Base-by-base conservation (phyloP, 2,888 invertebrate genomes). In the Callimorpha dominula region DNA sequence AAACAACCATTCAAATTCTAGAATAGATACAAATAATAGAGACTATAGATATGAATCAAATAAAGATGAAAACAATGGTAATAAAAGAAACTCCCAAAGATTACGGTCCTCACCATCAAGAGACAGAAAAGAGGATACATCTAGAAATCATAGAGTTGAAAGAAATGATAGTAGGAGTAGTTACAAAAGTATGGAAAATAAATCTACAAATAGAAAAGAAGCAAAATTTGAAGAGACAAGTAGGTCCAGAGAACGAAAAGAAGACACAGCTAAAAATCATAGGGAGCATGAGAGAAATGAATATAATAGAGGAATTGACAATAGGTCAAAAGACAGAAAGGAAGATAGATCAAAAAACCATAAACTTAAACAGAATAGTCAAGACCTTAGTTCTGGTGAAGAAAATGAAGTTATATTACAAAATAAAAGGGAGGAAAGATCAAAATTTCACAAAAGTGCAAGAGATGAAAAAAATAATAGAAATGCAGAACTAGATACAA, bases 51-150 rank as follows among this genome's bases (percentile, higher is more conserved):
- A 60, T 42, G 40, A 17, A n/a, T 52, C 52, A n/a, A 54, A 42
- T 11, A 52, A 54, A 67, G 42, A 76, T 66, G 76, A 69, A 70
- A 73, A 43, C 57, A 70, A 83, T 8, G 70, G 66, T 31, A 76
- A 75, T 72, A 80, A 49, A 46, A 62, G 71, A 65, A 68, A 68
- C 60, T 17, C 57, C 68, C 68, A 79, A 43, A 72, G 74, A 60
- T 72, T 74, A 57, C 83, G 72, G 17, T 50, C 49, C 54, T 79
- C 86, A 50, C 78, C 72, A 65, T 71, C 71, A 68, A 77, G 72
- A 7, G 74, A 73, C 62, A 72, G 64, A 74, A 75, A 72, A 73
- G 62, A 52, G 60, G 75, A 78, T 31, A 67, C 52, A 31, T 52
- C 70, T 65, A 73, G 65, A 57, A 15, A 52, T 43, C 20, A 63